Percentiles rank a stretch among this genome's conserved stretches.
These are phyloP conservation scores for Laterallus jamaicensis DNA, from an alignment of 2,113 vertebrate species.

Conservation along the genomic window DNA sequence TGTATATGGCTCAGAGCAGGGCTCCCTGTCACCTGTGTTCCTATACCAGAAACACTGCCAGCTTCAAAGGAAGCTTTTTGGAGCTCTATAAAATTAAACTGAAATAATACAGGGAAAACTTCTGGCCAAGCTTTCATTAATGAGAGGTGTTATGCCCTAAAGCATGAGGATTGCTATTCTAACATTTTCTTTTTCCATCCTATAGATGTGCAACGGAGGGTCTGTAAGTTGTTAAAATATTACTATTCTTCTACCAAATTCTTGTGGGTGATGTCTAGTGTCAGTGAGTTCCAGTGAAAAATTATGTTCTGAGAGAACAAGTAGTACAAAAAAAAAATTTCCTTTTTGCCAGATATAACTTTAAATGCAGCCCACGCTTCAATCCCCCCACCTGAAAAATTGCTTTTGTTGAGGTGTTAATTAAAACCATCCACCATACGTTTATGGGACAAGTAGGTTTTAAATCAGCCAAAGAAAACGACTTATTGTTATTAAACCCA, in stretches of 20 bases:
- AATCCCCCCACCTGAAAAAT: neutral
- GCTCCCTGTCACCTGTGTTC: neutral
- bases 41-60: neutral
- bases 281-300: neutral
- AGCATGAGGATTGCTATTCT: neutral
- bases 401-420: slow-evolving; percentile 63
- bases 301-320: neutral
- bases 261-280: neutral
- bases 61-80: neutral
- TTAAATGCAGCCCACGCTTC: slow-evolving; percentile 7
- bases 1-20: neutral
- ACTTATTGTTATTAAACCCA: slow-evolving; percentile 64
- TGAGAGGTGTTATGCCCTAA: neutral
- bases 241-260: neutral
- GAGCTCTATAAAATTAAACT: neutral
- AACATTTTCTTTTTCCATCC: neutral
- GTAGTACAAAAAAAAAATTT: neutral
- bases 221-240: neutral
- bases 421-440: slow-evolving; percentile 57
- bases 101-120: neutral
- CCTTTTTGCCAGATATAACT: slow-evolving; percentile 6
- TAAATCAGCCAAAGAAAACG: slow-evolving; percentile 48
- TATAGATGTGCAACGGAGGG: neutral
- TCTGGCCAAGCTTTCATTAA: neutral
- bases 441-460: slow-evolving; percentile 52